Base-by-base conservation (phyloP, 2,113 vertebrate species). In the Heterochromis multidens region DNA sequence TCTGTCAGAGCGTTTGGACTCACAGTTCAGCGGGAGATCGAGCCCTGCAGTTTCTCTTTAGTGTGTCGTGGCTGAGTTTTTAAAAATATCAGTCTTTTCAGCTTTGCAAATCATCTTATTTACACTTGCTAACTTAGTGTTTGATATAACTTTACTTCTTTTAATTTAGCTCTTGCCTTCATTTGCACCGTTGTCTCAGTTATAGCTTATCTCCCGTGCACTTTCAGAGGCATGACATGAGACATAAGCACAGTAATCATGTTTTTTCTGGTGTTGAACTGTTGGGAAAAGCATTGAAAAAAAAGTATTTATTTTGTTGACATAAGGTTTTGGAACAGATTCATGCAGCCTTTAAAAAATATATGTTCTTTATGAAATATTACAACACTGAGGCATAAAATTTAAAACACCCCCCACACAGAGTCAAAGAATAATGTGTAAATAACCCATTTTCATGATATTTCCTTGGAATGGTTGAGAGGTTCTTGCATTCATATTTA, bases 401-500 rank as follows among this genome's bases (percentile, higher is more conserved):
- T 80, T 37, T 40, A 57, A 87, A 78, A 67, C 43, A 63, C 54
- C 10, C 74, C 23, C 29, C 35, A 11, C 60, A 29, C 23, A 52
- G 1, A 63, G 52, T 33, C 12, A n/a, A 56, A 65, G 33, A 83
- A 77, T 29, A 58, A 29, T n/a, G 46, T 70, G 14, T 31, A 49
- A 63, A 79, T 17, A 79, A 52, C 43, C 77, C 12, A 85, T 86
- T 88, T 86, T 33, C 57, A 16, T 60, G 17, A 5, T 78, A 58
- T 83, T 84, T 85, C 6, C 58, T 43, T 67, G 33, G 27, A 74
- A 86, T 40, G 77, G 58, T 76, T 87, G 82, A 33, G 13, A 65
- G 83, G 27, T 57, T 88, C 87, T 83, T 88, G 80, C 29, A 77
- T 89, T 90, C 62, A 78, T 87, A 90, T 90, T 84, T 81, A 90